Evolutionary conservation across 2,113 vertebrate genomes (phyloP).

Genomic region (Dromas ardeola): DNA sequence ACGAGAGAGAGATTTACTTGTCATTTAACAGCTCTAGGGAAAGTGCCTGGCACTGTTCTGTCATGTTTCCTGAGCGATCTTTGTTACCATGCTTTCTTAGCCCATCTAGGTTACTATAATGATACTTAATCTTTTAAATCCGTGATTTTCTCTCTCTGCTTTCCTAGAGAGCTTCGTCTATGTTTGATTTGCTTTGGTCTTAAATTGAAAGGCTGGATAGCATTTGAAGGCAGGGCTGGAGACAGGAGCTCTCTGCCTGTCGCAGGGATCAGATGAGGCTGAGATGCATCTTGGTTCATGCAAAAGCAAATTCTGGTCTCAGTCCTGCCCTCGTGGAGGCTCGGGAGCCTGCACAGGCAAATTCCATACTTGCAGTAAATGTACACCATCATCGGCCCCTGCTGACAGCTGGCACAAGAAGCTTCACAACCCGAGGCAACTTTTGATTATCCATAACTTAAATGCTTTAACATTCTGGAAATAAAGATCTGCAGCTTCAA

Average conservation of each 20-base stretch:
- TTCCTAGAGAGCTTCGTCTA: not conserved
- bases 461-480: conserved; percentile 42
- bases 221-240: not conserved
- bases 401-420: conserved; percentile 45
- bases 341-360: conserved; percentile 45
- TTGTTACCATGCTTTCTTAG: not conserved
- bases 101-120: not conserved
- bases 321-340: not conserved
- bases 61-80: not conserved
- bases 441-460: conserved; percentile 42
- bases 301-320: not conserved
- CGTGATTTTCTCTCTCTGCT: not conserved
- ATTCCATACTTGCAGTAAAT: conserved; percentile 17
- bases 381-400: not conserved
- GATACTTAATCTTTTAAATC: not conserved
- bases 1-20: not conserved
- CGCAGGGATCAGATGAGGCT: not conserved
- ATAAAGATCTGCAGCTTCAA: conserved; percentile 18
- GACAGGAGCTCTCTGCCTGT: not conserved
- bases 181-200: not conserved
- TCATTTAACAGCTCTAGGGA: not conserved
- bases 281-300: not conserved
- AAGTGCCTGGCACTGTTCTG: not conserved
- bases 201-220: not conserved
- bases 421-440: conserved; percentile 8